Conservation (phyloP, 2,888 invertebrate genomes). For the Lasius platythorax region DNA sequence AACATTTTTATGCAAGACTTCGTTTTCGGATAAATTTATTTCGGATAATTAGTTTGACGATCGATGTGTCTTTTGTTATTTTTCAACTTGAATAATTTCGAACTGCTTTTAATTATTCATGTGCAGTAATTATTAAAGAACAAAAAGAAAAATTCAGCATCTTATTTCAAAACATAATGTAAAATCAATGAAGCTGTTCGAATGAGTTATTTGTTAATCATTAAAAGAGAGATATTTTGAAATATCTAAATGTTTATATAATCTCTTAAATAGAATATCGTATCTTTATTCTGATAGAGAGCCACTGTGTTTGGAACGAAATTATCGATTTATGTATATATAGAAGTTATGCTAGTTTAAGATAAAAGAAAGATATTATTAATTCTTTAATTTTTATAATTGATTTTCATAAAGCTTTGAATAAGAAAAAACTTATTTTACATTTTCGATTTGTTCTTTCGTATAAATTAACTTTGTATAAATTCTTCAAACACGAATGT, state of each 20-base stretch:
- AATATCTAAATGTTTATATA: background rate
- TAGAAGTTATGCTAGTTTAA: background rate
- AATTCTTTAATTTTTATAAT: background rate
- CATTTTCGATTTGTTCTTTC: background rate
- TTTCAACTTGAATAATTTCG: background rate
- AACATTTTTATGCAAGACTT: background rate
- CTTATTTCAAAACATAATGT: background rate
- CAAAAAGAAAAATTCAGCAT: background rate
- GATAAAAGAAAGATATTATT: background rate
- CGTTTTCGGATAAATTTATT: background rate
- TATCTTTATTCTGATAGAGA: background rate
- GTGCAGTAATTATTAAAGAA: background rate
- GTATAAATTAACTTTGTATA: background rate
- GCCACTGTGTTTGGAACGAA: background rate
- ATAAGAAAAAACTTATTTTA: background rate
- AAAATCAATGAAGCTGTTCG: background rate
- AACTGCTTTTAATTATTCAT: background rate
- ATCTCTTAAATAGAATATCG: background rate
- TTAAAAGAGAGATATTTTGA: background rate
- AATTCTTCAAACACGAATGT: background rate
- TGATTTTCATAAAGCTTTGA: background rate
- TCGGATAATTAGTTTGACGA: background rate
- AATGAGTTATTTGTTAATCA: background rate
- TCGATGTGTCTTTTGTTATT: background rate
- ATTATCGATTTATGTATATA: background rate